Conservation (phyloP, 2,113 vertebrate genomes). For the Vulpes ferrilata region DNA sequence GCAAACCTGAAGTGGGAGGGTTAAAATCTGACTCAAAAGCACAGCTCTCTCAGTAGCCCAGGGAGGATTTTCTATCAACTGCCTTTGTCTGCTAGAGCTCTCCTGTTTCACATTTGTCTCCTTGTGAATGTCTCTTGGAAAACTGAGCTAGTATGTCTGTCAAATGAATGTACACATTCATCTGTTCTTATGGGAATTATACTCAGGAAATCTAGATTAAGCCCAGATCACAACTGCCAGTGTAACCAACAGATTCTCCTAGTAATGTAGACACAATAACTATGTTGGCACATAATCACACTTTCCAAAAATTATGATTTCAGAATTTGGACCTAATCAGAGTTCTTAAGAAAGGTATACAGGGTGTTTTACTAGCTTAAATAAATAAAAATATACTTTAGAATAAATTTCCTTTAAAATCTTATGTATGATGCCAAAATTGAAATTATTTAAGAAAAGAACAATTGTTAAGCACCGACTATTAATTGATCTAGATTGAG, state of each 20-base stretch:
- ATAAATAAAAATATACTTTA: not conserved
- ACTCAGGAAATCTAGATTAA: slow-evolving; percentile 68
- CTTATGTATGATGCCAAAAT: slow-evolving; percentile 1
- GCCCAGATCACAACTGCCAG: slow-evolving; percentile 69
- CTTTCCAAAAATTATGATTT: slow-evolving; percentile 68
- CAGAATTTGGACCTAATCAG: slow-evolving; percentile 24
- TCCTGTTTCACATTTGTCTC: slow-evolving; percentile 56
- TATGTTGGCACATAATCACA: not conserved
- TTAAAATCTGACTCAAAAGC: slow-evolving; percentile 63
- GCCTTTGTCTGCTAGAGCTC: slow-evolving; percentile 48
- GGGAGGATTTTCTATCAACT: slow-evolving; percentile 1
- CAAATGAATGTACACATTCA: slow-evolving; percentile 68
- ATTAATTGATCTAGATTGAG: not conserved
- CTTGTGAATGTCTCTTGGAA: slow-evolving; percentile 60
- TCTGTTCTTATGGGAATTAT: slow-evolving; percentile 70
- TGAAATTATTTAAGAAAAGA: slow-evolving; percentile 45
- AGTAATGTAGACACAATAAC: slow-evolving; percentile 52
- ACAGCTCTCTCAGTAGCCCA: not conserved
- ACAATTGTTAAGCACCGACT: not conserved
- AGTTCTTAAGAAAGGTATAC: slow-evolving; percentile 28
- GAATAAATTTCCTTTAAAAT: not conserved
- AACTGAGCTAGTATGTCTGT: slow-evolving; percentile 37
- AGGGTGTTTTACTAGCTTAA: not conserved
- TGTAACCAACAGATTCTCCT: slow-evolving; percentile 60
- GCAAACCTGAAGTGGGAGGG: slow-evolving; percentile 34